A percentile compares a stretch with the other conserved stretches of the same genome.
phyloP scores from a whole-genome alignment of 1,140 invertebrate genomes.

The Spodoptera litura region DNA sequence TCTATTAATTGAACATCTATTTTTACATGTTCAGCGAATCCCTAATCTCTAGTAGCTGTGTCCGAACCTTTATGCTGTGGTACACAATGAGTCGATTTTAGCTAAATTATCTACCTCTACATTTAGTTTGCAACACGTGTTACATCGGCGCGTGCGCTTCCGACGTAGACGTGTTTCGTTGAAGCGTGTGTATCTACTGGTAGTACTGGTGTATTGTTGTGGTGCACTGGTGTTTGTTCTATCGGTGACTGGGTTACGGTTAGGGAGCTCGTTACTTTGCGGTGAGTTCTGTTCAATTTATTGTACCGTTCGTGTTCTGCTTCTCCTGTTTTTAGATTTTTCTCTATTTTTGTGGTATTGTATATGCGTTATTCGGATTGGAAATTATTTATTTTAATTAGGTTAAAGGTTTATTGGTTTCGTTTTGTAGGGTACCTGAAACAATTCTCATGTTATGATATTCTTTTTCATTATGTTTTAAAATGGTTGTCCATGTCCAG shows the following conservation, averaged over 20 bases:
- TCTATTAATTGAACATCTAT: conserved; percentile 31
- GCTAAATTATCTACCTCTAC: conserved; percentile 29
- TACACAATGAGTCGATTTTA: conserved; percentile 28
- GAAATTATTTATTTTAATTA: too few species aligned
- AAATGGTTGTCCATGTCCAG: too few species aligned
- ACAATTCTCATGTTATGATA: too few species aligned
- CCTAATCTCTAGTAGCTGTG: conserved; percentile 10
- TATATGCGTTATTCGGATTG: too few species aligned
- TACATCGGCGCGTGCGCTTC: conserved; percentile 40
- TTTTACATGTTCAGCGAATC: conserved; percentile 23
- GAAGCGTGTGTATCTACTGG: background rate
- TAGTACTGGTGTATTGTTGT: background rate
- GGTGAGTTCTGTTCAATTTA: too few species aligned
- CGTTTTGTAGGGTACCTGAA: too few species aligned
- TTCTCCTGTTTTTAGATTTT: too few species aligned
- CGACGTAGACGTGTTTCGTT: conserved; percentile 9
- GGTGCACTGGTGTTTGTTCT: conserved; percentile 46
- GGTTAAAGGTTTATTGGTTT: too few species aligned
- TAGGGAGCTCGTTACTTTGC: background rate
- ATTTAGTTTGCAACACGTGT: conserved; percentile 48
- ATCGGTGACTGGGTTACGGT: conserved; percentile 16
- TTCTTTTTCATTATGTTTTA: too few species aligned
- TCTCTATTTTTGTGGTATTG: too few species aligned
- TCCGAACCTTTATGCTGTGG: background rate
- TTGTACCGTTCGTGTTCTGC: too few species aligned